Base-by-base conservation (phyloP, 2,113 vertebrate species). In the Tupaia chinensis region DNA sequence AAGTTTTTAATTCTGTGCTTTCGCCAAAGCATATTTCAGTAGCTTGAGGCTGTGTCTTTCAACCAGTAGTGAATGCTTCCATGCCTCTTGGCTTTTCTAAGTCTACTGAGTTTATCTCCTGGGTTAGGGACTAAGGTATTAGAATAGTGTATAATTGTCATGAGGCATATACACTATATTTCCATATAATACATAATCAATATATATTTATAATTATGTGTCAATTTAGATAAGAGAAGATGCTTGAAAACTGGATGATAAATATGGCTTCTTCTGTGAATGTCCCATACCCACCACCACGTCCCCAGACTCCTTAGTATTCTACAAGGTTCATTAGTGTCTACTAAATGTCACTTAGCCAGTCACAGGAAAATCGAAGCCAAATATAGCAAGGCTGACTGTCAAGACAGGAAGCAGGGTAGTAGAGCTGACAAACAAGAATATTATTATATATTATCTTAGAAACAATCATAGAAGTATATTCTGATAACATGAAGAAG, bases 1-100 rank as follows among this genome's bases (percentile, higher is more conserved):
- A 97, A 96, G 56, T 86, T 95, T 96, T 91, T 58, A 96, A 89
- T 91, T 93, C 74, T 93, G 79, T 20, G 16, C 54, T 84, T 89
- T 89, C 91, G 87, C 87, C 84, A 93, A 95, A 95, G 44, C 80
- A 74, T 86, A 68, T 80, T 91, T 60, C 69, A 90, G 61, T 93
- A 87, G 89, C 79, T 82, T 0, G 4, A 90, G 54, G 14, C 82
- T 29, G 6, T 69, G 54, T 90, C 80, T 83, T 94, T 83, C 56
- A 54, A 54, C 14, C 9, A 19, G 19, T n/a, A 82, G 34, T 27
- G 66, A 95, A 73, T 58, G 58, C 14, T 72, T 72, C 79, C 66
- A 8, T 29, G 29, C 66, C 44, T 94, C 72, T 73, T 73, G 68
- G 54, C 27, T 87, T 91, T 86, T 13, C 63, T 94, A 29, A 25